A percentile compares a stretch with the other conserved stretches of the same genome.
These are phyloP conservation scores for Entomobrya proxima DNA, from an alignment of 2,888 invertebrate species.

Conservation along the genomic window DNA sequence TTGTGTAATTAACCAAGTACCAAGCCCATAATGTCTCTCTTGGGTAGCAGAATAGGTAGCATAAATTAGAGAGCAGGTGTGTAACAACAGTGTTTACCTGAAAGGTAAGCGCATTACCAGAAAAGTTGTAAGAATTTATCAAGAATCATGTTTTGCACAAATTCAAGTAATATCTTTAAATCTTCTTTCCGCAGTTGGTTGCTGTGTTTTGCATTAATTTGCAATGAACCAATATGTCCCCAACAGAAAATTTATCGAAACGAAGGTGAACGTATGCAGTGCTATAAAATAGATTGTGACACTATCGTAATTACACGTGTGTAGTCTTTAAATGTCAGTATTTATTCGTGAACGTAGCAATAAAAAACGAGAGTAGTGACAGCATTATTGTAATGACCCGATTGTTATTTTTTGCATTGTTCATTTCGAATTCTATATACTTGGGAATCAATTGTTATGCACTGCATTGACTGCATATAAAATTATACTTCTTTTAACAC, in stretches of 20 bases:
- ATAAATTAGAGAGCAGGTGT: constrained; percentile 17
- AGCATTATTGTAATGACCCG: constrained; percentile 26
- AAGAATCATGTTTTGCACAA: no score
- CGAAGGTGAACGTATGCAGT: no score
- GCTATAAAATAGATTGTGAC: no score
- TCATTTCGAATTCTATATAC: neutral
- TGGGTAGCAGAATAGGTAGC: neutral
- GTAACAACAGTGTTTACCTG: neutral
- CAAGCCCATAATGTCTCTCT: constrained; percentile 31
- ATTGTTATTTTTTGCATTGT: constrained; percentile 11
- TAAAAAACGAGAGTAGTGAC: neutral
- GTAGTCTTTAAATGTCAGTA: neutral
- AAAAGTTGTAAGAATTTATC: neutral
- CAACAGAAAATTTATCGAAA: no score
- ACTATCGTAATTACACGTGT: no score
- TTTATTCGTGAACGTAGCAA: neutral
- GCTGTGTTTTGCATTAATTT: no score
- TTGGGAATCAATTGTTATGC: no score
- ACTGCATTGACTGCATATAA: no score
- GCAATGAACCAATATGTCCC: no score
- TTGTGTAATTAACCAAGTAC: constrained; percentile 4
- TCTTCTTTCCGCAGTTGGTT: no score
- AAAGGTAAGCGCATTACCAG: neutral
- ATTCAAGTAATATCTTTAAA: no score
- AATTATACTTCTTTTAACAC: no score